These are phyloP conservation scores for Sminthopsis crassicaudata DNA, from an alignment of 2,113 vertebrate species.

Conservation along the genomic window DNA sequence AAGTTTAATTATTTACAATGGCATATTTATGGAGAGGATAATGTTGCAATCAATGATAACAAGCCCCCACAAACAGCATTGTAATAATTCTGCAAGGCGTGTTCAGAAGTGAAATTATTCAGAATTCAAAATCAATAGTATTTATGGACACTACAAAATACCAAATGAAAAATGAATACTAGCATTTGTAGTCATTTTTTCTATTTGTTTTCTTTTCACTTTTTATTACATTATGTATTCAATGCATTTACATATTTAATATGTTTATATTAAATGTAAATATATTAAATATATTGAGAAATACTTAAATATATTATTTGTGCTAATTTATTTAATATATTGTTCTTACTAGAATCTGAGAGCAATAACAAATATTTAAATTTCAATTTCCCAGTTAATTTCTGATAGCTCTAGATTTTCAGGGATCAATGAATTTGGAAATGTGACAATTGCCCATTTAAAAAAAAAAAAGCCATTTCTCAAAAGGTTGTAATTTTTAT, in stretches of 20 bases:
- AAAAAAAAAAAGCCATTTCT: neutral
- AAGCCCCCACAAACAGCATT: constrained; percentile 66
- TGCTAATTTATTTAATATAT: neutral
- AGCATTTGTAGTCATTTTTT: constrained; percentile 43
- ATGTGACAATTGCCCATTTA: neutral
- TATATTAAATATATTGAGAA: neutral
- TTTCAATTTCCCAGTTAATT: constrained; percentile 26
- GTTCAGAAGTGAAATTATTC: constrained; percentile 71
- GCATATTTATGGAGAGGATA: constrained; percentile 74
- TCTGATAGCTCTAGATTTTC: constrained; percentile 1
- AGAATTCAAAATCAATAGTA: constrained; percentile 75
- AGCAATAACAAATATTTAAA: constrained; percentile 30
- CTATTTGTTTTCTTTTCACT: constrained; percentile 25
- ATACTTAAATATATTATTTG: neutral
- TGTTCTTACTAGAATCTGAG: constrained; percentile 15
- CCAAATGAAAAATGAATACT: constrained; percentile 66
- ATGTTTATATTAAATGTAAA: neutral
- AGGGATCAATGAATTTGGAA: neutral
- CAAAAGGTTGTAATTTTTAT: neutral
- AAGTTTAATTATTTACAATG: constrained; percentile 74
- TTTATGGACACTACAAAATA: constrained; percentile 74
- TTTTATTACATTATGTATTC: constrained; percentile 57
- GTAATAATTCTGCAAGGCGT: constrained; percentile 66
- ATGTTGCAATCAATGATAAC: constrained; percentile 76
- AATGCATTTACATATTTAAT: neutral